phyloP scores from a whole-genome alignment of 2,797 vertebrate genomes.

The Darevskia nairensis region DNA sequence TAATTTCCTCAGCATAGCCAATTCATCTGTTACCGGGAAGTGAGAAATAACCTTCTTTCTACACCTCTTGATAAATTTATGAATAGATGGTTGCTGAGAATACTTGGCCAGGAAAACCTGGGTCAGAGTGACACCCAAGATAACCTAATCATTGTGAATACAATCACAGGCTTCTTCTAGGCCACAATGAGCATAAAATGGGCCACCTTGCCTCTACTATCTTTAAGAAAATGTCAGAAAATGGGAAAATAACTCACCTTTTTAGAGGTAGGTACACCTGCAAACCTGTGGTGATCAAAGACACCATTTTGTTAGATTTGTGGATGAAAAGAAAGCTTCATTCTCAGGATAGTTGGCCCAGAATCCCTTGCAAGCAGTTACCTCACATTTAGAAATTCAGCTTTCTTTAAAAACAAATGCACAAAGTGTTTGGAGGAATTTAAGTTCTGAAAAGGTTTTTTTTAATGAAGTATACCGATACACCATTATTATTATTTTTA shows the following conservation, averaged over 20 bases:
- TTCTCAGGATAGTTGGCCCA: neutral
- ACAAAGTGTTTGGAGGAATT: neutral
- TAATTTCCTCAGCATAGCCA: neutral
- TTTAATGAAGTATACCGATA: neutral
- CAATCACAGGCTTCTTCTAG: neutral
- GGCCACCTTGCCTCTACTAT: neutral
- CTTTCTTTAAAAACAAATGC: slow-evolving; percentile 8
- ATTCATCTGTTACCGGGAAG: neutral
- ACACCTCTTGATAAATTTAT: neutral
- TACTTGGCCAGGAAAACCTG: neutral
- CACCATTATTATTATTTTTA: neutral
- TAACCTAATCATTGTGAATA: neutral
- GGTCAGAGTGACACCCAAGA: neutral
- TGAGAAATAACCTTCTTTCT: neutral
- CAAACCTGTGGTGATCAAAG: neutral
- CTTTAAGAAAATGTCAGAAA: neutral
- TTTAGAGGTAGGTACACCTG: neutral
- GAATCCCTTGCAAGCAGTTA: neutral
- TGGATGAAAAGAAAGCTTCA: neutral
- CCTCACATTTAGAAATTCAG: neutral
- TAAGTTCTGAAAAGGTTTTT: neutral
- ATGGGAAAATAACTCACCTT: neutral
- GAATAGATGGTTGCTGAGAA: neutral
- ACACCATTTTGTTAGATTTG: neutral
- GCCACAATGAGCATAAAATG: neutral